Evolutionary conservation across 2,797 vertebrate genomes (phyloP).

Genomic region (Heliangelus exortis): DNA sequence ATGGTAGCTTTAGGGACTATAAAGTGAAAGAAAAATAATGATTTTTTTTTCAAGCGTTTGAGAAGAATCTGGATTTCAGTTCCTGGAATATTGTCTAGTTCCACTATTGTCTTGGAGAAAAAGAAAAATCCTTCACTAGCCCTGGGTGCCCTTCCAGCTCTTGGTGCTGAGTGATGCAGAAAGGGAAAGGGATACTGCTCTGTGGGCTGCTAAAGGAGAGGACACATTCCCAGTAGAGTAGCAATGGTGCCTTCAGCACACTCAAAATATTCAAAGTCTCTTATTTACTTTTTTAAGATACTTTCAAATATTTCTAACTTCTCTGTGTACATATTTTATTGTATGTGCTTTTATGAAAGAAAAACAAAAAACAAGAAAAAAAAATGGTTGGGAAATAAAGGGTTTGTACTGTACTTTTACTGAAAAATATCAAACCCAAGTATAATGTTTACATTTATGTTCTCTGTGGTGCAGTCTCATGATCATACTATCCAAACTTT

Average conservation of each 20-base stretch:
- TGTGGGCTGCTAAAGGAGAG: background rate
- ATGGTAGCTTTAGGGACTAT: background rate
- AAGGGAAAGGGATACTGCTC: conserved; percentile 4
- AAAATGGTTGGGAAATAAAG: background rate
- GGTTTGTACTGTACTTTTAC: conserved; percentile 37
- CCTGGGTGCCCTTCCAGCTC: background rate
- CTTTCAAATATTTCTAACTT: conserved; percentile 62
- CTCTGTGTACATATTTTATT: conserved; percentile 56
- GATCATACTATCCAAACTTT: background rate
- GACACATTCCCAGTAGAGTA: conserved; percentile 57
- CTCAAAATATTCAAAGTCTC: conserved; percentile 31
- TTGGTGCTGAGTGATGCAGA: background rate
- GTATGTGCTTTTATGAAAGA: conserved; percentile 59
- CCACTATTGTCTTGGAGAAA: background rate
- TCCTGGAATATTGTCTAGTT: background rate
- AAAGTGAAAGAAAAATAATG: background rate
- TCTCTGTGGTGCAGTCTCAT: conserved; percentile 30
- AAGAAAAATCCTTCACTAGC: background rate
- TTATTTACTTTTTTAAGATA: conserved; percentile 48
- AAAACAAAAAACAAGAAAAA: background rate
- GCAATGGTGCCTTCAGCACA: conserved; percentile 63
- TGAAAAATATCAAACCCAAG: conserved; percentile 11
- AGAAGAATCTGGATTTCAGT: background rate
- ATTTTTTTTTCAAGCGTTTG: background rate
- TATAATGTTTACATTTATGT: conserved; percentile 62